Evolutionary conservation across 2,888 invertebrate genomes (phyloP), one percentile per base, ranked within the genome.

Genomic region (Lottia scabra): DNA sequence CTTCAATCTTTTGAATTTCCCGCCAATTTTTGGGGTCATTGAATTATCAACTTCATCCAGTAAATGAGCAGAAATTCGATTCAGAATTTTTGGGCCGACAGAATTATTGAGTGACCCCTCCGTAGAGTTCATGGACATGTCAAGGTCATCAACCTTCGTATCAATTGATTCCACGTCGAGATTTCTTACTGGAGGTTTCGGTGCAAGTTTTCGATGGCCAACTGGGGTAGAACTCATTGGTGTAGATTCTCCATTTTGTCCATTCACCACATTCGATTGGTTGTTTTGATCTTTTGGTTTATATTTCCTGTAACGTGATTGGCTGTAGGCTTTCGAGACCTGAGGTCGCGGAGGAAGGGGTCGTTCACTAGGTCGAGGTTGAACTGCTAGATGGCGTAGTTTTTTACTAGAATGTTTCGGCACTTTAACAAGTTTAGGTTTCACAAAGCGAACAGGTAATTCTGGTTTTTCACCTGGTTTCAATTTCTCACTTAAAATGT

Each of bases 361-460:
- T 48, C 73, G 16, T 27, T 44, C 30, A n/a, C 66, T 63, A 8
- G 69, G 69, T 30, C 43, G 15, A 5, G 73, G 68, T 38, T 65
- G 44, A 16, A 70, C 64, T 15, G 66, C 63, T 10, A 69, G 65
- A 46, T 69, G 69, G 16, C 63, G 38, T 10, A 73, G 46, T 63
- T 66, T 65, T 13, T 65, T 43, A 38, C 65, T 56, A 5, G 65
- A 64, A 48, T 71, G 48, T 63, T 76, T 76, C 15, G 83, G 82
- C 16, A 85, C 75, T 70, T 79, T 80, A 38, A 83, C 79, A 67
- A 84, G 72, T 69, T 81, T 84, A 12, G 82, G 83, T 74, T 83
- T 82, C 4, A 81, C 80, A 73, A 77, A 81, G 66, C 81, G 68
- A 73, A 74, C 78, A 38, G 82, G 82, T 30, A 81, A 68, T 44